Evolutionary conservation across 2,888 invertebrate species (phyloP), one percentile per base, ranked within the genome.

Genomic region (Steinernema carpocapsae): DNA sequence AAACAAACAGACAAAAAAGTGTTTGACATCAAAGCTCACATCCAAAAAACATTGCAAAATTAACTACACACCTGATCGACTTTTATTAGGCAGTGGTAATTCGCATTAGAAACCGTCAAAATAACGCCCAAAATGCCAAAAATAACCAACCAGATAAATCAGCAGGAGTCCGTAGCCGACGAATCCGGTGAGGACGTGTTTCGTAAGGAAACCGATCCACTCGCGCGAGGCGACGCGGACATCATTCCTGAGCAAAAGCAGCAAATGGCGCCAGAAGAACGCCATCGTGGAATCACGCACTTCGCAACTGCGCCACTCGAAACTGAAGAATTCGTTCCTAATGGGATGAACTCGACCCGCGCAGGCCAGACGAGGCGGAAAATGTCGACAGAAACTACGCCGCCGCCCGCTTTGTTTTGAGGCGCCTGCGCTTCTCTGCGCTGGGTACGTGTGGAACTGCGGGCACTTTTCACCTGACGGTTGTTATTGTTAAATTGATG

Each of bases 241-340:
- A 26, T 26, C 26, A 26, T 56, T 56, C 56, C 14, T 6, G 17
- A 56, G 56, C 7, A 56, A 26, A 3, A 56, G 56, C 7, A 22
- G 56, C 6, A 26, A 24, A 26, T 56, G 56, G 6, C 56, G 56
- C 56, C 56, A 56, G 56, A 56, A 56, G 26, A 56, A 56, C 56
- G 56, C 56, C 56, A 56, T 56, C n/a, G n/a, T 6, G 19, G 48
- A 17, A n/a, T n/a, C n/a, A n/a, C n/a, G 48, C 48, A 48, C 48
- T 48, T 19, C n/a, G 19, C n/a, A 19, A 48, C 10, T 43, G 43
- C 14, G 7, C 43, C 10, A 10, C 43, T n/a, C 48, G 48, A 48
- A 19, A 48, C 17, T 48, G 48, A 48, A 17, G 48, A 48, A 48
- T n/a, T n/a, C 48, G 19, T n/a, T 3, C 48, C 4, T 17, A 43